Evolutionary conservation across 2,113 vertebrate genomes (phyloP), one percentile per base, ranked within the genome.

Genomic region (Alethe castanea): DNA sequence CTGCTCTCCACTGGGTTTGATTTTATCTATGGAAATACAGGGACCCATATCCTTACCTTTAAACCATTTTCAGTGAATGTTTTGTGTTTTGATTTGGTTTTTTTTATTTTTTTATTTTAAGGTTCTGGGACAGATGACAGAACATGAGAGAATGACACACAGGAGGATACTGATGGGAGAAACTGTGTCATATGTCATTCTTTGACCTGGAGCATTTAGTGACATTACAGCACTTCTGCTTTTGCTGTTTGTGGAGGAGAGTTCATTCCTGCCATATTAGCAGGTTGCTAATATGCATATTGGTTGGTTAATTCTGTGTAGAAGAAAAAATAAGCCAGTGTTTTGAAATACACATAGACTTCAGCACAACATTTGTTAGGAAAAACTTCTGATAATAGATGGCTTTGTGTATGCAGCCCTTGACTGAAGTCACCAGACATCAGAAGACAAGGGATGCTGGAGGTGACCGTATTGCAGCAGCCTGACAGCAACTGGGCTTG

Each of bases 21-120:
- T 93, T 86, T 95, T 92, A 80, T 85, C 86, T 81, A 6, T 44
- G 45, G 50, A 47, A 73, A 29, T 47, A 40, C 20, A 69, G 48
- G 17, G 78, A 56, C 42, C 17, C 19, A 5, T 28, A 33, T 35
- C 18, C 12, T 67, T 79, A 24, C 47, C 57, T 70, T 48, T 40
- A 79, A 78, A 59, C 8, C 50, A 9, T 66, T 78, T 69, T 82
- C 59, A 91, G 52, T 70, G 33, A 62, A 36, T 44, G 20, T 79
- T 81, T 56, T 26, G 8, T 69, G 29, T 54, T 79, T 36, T 50
- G 17, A 8, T 64, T 36, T 38, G 8, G 4, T 6, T 10, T 29
- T 52, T 71, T 25, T 53, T 33, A 38, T 38, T 28, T 7, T 22
- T 48, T 25, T 31, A 14, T 36, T 23, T 36, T 54, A 31, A 77